Percentiles rank a stretch among this genome's conserved stretches.
These are phyloP conservation scores for Pseudomyrmex dendroicus DNA, from an alignment of 1,140 invertebrate genomes.

Conservation along the genomic window DNA sequence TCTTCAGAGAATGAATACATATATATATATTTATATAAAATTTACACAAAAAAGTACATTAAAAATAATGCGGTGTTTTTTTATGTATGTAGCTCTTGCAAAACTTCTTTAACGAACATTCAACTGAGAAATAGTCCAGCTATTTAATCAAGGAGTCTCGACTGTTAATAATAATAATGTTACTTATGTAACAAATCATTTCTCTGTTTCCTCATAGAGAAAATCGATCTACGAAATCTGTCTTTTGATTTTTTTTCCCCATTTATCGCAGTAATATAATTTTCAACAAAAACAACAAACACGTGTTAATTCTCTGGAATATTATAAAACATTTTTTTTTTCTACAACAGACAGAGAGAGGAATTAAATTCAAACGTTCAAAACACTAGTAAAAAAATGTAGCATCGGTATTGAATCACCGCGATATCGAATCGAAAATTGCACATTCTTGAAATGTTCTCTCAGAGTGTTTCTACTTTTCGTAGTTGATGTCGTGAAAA, in stretches of 20 bases:
- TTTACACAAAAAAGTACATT: background rate
- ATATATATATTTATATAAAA: too few species aligned
- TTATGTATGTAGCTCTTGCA: background rate
- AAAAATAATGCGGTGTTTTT: background rate
- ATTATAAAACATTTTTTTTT: too few species aligned
- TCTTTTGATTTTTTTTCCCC: background rate
- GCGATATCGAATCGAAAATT: background rate
- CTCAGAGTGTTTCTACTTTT: background rate
- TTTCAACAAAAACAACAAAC: constrained; percentile 32
- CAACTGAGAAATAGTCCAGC: constrained; percentile 67
- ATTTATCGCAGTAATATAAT: background rate
- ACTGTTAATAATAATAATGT: constrained; percentile 36
- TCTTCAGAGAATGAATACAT: background rate
- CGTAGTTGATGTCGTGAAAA: constrained; percentile 32
- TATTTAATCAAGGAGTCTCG: constrained; percentile 49
- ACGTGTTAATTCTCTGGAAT: constrained; percentile 37
- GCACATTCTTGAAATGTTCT: too few species aligned
- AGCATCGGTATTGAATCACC: too few species aligned
- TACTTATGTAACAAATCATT: constrained; percentile 7
- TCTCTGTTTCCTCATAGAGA: constrained; percentile 15
- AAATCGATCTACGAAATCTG: constrained; percentile 55
- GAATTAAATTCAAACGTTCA: too few species aligned
- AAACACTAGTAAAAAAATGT: too few species aligned
- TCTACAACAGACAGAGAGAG: too few species aligned
- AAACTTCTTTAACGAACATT: constrained; percentile 9